A percentile compares a stretch with the other conserved stretches of the same genome.
Evolutionary conservation across 1,140 invertebrate genomes (phyloP).

Genomic region (Lamellibrachia luymesi): DNA sequence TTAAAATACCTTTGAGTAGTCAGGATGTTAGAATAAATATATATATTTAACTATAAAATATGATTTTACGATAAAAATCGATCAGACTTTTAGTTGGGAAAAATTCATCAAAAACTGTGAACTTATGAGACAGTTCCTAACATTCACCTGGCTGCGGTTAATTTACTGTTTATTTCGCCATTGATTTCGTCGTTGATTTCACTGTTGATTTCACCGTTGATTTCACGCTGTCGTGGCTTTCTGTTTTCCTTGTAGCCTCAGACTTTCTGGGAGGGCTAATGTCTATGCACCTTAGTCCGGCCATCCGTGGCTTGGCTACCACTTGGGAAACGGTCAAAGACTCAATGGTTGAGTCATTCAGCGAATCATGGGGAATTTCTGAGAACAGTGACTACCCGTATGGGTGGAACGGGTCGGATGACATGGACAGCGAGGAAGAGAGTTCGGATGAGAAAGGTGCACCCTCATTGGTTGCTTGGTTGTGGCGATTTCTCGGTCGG

Average conservation of each 20-base stretch:
- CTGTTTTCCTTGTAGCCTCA: not conserved
- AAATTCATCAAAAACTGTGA: not conserved
- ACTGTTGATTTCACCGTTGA: not conserved
- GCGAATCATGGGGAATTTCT: slow-evolving; percentile 11
- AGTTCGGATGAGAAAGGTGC: slow-evolving; percentile 8
- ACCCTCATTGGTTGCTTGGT: not conserved
- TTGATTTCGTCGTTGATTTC: not conserved
- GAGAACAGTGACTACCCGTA: slow-evolving; percentile 7
- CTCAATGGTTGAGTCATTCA: slow-evolving; percentile 11
- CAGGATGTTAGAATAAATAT: too few relatives aligned
- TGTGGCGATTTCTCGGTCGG: not conserved
- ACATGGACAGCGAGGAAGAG: not conserved
- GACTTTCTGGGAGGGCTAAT: slow-evolving; percentile 20
- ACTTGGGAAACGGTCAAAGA: slow-evolving; percentile 11
- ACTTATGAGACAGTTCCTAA: not conserved
- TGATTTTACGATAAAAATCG: too few relatives aligned
- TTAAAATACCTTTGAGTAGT: too few relatives aligned
- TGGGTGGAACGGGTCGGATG: not conserved
- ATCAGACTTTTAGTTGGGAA: too few relatives aligned
- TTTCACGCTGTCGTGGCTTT: not conserved
- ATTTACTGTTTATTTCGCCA: not conserved
- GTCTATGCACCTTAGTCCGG: not conserved
- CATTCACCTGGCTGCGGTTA: not conserved
- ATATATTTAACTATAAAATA: too few relatives aligned
- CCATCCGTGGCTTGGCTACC: slow-evolving; percentile 15